Percentiles rank a stretch among this genome's conserved stretches.
Conservation (phyloP, 2,113 vertebrate genomes). For the Ranitomeya imitator region DNA sequence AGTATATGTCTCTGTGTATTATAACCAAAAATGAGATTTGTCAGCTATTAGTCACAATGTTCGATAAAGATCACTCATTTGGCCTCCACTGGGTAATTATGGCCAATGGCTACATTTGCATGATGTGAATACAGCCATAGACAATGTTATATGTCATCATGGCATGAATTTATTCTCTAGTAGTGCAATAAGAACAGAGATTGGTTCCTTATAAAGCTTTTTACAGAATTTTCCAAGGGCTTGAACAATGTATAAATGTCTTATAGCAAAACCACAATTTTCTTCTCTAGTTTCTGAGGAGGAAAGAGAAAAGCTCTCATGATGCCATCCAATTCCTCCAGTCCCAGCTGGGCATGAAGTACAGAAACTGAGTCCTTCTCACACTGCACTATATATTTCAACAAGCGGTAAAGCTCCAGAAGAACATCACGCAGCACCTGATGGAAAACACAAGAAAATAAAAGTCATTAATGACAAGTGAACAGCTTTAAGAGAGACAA, state of each 20-base stretch:
- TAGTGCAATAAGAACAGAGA: too few species aligned
- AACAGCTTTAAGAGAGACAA: too few species aligned
- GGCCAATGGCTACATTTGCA: too few species aligned
- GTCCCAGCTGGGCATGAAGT: conserved; percentile 88
- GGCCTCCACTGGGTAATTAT: too few species aligned
- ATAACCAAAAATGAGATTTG: too few species aligned
- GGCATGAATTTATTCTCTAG: too few species aligned
- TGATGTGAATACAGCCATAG: too few species aligned
- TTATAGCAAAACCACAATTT: conserved; percentile 86
- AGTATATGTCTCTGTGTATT: too few species aligned
- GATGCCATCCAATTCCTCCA: conserved; percentile 85
- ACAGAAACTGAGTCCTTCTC: conserved; percentile 77
- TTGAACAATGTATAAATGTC: background rate
- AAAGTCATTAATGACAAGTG: too few species aligned
- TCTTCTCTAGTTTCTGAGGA: conserved; percentile 85
- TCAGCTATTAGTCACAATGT: too few species aligned
- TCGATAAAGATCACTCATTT: too few species aligned
- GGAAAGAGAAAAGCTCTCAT: conserved; percentile 85
- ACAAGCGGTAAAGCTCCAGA: conserved; percentile 87
- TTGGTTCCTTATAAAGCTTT: background rate
- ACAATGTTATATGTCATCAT: too few species aligned
- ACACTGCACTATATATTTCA: conserved; percentile 79
- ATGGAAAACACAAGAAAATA: background rate
- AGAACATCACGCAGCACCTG: conserved; percentile 85
- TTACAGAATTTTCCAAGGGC: background rate